A percentile compares a stretch with the other conserved stretches of the same genome.
These are phyloP conservation scores for Lepidurus couesii DNA, from an alignment of 1,140 invertebrate genomes.

Conservation along the genomic window DNA sequence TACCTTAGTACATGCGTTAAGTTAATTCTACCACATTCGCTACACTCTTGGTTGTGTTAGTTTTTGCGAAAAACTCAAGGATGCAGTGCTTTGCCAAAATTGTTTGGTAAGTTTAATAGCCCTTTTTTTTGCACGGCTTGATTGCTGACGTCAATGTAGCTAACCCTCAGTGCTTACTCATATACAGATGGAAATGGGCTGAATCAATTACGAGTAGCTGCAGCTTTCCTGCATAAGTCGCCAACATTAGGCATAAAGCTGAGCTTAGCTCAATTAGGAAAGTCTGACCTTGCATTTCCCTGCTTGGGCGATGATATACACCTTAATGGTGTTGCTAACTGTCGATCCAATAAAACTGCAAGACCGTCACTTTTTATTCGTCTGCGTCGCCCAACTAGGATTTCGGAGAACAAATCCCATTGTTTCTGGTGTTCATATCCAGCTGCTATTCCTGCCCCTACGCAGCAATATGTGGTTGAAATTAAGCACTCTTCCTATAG, in stretches of 20 bases:
- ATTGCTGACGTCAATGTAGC: background rate
- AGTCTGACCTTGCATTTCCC: background rate
- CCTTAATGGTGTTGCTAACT: background rate
- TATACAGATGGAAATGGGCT: background rate
- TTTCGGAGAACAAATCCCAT: no score
- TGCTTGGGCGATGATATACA: background rate
- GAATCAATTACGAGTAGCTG: background rate
- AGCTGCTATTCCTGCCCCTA: no score
- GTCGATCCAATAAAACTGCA: no score
- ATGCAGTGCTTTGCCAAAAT: slow-evolving; percentile 21
- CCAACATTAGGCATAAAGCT: background rate
- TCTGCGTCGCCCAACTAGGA: no score
- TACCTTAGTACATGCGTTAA: background rate
- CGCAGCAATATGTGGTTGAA: no score
- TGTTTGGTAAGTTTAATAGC: slow-evolving; percentile 10
- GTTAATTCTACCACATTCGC: background rate
- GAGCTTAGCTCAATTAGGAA: background rate
- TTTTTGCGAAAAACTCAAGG: background rate
- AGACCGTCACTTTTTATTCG: no score
- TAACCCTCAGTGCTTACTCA: background rate
- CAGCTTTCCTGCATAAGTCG: background rate
- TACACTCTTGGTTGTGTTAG: background rate
- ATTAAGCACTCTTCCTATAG: no score
- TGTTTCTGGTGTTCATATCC: no score
- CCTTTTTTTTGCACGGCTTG: background rate